Evolutionary conservation across 2,113 vertebrate genomes (phyloP).

Genomic region (Brachyhypopomus gauderio): DNA sequence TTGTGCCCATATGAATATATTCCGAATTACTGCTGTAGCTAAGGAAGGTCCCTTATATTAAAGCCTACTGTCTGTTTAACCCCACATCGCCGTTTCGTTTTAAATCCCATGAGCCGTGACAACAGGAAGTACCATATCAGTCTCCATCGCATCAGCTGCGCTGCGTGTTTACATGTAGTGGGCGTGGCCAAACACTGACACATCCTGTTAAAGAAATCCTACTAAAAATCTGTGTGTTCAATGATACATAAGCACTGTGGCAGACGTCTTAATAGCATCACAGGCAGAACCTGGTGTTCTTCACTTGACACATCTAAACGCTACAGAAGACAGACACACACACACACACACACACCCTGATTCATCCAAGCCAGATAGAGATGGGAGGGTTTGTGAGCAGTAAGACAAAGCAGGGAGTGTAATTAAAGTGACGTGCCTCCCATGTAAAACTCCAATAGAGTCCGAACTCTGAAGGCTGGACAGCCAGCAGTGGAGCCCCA

Average conservation of each 20-base stretch:
- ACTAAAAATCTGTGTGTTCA: not conserved
- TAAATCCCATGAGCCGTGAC: not conserved
- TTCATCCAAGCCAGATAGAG: constrained; percentile 28
- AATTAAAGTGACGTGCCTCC: constrained; percentile 79
- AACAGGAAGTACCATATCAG: not conserved
- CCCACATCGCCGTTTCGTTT: constrained; percentile 5
- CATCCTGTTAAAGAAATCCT: not conserved
- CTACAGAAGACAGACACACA: not conserved
- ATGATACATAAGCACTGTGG: not conserved
- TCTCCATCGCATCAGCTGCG: not conserved
- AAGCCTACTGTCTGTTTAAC: not conserved
- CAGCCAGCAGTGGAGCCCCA: constrained; percentile 45
- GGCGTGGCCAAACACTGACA: not conserved
- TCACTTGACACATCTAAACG: not conserved
- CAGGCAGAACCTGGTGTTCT: too few species aligned
- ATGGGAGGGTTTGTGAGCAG: not conserved
- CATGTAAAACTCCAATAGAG: constrained; percentile 77
- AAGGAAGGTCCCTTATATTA: too few species aligned
- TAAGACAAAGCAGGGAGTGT: constrained; percentile 52
- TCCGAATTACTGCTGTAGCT: too few species aligned
- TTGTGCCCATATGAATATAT: too few species aligned
- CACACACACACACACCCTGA: not conserved
- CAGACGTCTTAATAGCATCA: not conserved
- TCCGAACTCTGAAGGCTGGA: constrained; percentile 71
- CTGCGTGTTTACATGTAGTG: not conserved